Evolutionary conservation across 2,888 invertebrate species (phyloP).

Genomic region (Crematogaster levior): DNA sequence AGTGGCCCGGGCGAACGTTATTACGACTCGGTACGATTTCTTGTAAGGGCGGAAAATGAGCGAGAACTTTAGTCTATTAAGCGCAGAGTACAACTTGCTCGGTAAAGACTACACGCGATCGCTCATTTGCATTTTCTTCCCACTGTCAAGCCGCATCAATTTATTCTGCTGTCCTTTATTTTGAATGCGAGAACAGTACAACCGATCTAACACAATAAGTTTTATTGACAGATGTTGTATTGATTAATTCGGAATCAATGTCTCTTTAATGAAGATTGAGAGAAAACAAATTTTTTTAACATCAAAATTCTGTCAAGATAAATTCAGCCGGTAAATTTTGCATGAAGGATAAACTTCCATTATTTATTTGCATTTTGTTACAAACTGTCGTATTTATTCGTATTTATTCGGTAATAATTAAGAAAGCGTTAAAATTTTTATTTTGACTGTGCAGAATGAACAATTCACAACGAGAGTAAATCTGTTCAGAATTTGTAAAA

Average conservation of each 20-base stretch:
- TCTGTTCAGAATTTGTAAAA: background rate
- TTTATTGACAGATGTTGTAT: background rate
- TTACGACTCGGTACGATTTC: conserved; percentile 44
- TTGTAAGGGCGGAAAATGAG: conserved; percentile 50
- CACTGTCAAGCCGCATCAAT: conserved; percentile 34
- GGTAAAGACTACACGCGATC: conserved; percentile 45
- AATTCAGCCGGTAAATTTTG: background rate
- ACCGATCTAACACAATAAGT: background rate
- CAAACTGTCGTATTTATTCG: background rate
- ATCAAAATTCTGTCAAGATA: background rate
- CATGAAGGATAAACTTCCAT: background rate
- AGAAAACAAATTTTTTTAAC: background rate
- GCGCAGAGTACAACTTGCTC: conserved; percentile 37
- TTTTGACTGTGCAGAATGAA: background rate
- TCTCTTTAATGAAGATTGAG: conserved; percentile 8
- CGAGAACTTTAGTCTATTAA: conserved; percentile 49
- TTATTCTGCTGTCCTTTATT: background rate
- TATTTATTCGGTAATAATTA: background rate
- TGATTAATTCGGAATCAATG: background rate
- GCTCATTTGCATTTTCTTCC: conserved; percentile 39
- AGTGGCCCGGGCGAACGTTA: conserved; percentile 27
- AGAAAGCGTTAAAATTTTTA: background rate
- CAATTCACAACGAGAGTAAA: background rate
- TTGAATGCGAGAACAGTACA: background rate
- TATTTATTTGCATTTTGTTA: background rate